A percentile compares a stretch with the other conserved stretches of the same genome.
Conservation (phyloP, 1,140 invertebrate species). For the Pseudomyrmex cubaensis region DNA sequence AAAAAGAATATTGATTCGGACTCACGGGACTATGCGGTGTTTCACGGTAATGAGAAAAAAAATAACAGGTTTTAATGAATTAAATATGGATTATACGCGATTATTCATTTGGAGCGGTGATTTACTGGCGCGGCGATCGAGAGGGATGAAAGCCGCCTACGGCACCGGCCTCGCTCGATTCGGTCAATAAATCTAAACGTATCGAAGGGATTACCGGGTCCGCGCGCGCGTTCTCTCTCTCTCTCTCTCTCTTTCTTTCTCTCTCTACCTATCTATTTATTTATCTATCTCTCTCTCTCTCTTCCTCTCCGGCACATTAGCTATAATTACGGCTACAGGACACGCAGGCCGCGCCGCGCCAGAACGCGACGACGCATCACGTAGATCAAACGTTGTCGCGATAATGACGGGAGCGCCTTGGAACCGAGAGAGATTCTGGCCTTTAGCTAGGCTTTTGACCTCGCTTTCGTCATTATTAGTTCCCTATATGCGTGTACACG, state of each 20-base stretch:
- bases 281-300: conserved; percentile 1
- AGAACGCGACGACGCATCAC: conserved; percentile 54
- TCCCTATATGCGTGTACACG: background rate
- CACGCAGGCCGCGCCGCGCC: conserved; percentile 9
- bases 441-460: conserved; percentile 64
- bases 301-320: conserved; percentile 34
- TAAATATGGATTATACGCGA: conserved; percentile 18
- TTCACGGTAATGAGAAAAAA: background rate
- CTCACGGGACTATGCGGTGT: background rate
- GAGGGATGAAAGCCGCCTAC: background rate
- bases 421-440: conserved; percentile 5
- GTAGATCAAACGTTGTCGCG: conserved; percentile 71
- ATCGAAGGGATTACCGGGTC: conserved; percentile 56
- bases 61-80: background rate
- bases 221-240: conserved; percentile 23
- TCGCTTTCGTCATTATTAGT: conserved; percentile 62
- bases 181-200: conserved; percentile 61
- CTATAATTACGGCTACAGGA: conserved; percentile 62
- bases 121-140: background rate
- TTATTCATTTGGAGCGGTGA: conserved; percentile 34
- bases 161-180: background rate
- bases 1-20: background rate
- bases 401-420: conserved; percentile 60
- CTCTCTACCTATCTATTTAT: no score
- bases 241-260: background rate